Evolutionary conservation across 2,888 invertebrate species (phyloP), one percentile per base, ranked within the genome.

Genomic region (Cosmia pyralina): DNA sequence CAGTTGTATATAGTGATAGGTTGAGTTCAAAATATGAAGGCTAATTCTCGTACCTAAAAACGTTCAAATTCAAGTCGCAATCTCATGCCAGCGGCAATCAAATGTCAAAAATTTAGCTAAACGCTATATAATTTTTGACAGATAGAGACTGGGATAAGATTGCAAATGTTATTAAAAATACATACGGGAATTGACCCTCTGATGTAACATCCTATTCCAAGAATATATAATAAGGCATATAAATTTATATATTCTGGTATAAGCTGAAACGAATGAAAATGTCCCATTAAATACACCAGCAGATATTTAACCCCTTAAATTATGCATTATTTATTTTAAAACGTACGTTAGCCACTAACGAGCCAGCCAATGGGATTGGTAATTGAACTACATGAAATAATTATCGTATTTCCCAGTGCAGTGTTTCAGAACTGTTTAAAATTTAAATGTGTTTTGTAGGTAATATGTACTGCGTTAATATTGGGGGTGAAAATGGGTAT

Each of bases 361-460:
- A 83, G 68, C 52, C 57, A 15, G 10, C 79, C 69, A 70, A 83
- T 73, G 41, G 79, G 34, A 72, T 82, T 34, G 52, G 68, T 79
- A 79, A 79, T 78, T 83, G 41, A 82, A 59, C 79, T 60, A 68
- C 67, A 73, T 83, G 34, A 81, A 83, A 81, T 81, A 81, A 81
- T 81, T 69, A 80, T 60, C 48, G 58, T 55, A 58, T 34, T 53
- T 46, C 22, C 46, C 63, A 28, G 48, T 38, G 52, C 63, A n/a
- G 38, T 60, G 74, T 70, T 68, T 55, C 55, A 34, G 48, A 57
- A 57, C n/a, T 65, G 59, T 63, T 71, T 72, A 66, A 77, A 57
- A 48, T 72, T 63, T 63, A 71, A 77, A 34, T n/a, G 22, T 77
- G n/a, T 69, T 66, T 53, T 63, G 19, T 41, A 2, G 28, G 52